Conservation (phyloP, 2,888 invertebrate genomes). For the Metallyticus violacea region DNA sequence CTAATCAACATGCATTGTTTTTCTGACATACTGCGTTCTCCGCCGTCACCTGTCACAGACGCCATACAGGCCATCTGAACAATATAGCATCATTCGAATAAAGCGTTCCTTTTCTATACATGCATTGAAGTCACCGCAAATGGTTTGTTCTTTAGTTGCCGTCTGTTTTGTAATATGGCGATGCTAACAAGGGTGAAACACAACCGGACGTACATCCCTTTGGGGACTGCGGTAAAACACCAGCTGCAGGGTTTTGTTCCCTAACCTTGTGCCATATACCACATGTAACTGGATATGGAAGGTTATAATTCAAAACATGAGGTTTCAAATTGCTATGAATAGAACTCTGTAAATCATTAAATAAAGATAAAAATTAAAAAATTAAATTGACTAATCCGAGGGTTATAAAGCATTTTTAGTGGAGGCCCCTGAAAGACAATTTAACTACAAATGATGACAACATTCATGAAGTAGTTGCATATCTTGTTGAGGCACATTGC, state of each 20-base stretch:
- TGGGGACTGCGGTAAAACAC: neutral
- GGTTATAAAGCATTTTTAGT: too few species aligned
- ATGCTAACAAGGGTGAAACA: neutral
- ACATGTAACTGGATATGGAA: neutral
- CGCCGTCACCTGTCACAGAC: neutral
- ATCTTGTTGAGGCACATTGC: too few species aligned
- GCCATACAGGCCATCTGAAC: neutral
- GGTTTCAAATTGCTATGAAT: too few species aligned
- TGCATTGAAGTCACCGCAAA: constrained; percentile 1
- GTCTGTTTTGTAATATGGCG: neutral
- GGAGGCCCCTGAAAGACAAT: too few species aligned
- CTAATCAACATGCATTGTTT: neutral
- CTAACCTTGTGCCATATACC: neutral
- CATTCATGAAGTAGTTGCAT: too few species aligned
- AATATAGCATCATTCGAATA: neutral
- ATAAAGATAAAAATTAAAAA: too few species aligned
- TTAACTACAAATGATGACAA: too few species aligned
- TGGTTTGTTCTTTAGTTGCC: neutral
- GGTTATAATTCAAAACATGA: too few species aligned
- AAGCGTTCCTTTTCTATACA: neutral
- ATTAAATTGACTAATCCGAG: too few species aligned
- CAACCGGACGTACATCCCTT: neutral
- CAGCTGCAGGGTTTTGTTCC: neutral
- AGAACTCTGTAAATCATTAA: too few species aligned
- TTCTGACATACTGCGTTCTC: neutral